A percentile compares a stretch with the other conserved stretches of the same genome.
phyloP scores from a whole-genome alignment of 2,888 invertebrate species.

The Litoditis marina region DNA sequence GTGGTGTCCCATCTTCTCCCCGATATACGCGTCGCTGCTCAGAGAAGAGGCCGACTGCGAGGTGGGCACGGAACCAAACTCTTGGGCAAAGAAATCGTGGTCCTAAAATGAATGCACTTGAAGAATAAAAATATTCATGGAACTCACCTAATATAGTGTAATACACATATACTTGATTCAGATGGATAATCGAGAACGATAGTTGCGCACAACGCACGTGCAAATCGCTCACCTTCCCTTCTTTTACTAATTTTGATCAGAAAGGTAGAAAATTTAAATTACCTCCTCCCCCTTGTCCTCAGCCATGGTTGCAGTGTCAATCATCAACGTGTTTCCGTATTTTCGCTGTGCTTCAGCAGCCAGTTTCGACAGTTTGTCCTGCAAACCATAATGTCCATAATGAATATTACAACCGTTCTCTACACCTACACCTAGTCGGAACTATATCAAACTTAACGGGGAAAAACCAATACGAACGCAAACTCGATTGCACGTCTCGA shows the following conservation, averaged over 20 bases:
- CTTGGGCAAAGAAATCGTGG: conserved; percentile 54
- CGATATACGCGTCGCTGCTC: conserved; percentile 36
- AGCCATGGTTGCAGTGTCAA: conserved; percentile 39
- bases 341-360: conserved; percentile 85
- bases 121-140: no score
- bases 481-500: no score
- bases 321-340: conserved; percentile 78
- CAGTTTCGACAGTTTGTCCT: conserved; percentile 78
- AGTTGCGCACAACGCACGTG: no score
- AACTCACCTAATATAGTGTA: no score
- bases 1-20: conserved; percentile 24
- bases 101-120: conserved; percentile 15
- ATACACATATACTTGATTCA: no score
- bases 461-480: no score
- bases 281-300: conserved; percentile 17
- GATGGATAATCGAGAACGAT: no score
- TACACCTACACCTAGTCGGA: no score
- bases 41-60: conserved; percentile 36
- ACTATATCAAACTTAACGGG: no score
- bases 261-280: not conserved
- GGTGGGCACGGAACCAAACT: conserved; percentile 34
- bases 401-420: not conserved
- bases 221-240: no score
- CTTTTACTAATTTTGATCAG: not conserved
- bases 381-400: conserved; percentile 43